These are phyloP conservation scores for Sebastolobus altivelis DNA, from an alignment of 2,797 vertebrate genomes.

Conservation along the genomic window DNA sequence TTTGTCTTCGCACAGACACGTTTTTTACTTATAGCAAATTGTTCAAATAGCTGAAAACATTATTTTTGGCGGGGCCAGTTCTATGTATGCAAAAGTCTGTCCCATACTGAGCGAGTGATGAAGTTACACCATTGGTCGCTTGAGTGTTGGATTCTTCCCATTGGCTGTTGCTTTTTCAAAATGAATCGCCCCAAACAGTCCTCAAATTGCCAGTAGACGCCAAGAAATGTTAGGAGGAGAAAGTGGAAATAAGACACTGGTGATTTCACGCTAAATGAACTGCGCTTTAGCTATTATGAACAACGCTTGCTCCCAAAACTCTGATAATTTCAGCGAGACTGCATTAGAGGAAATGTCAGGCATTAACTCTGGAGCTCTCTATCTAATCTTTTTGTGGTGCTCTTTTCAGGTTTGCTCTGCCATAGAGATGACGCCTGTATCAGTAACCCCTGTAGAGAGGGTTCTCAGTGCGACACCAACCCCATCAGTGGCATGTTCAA, in stretches of 20 bases:
- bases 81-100: neutral
- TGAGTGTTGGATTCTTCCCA: neutral
- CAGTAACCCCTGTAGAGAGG: constrained; percentile 87
- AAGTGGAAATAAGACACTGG: neutral
- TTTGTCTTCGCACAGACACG: neutral
- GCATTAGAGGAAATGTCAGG: neutral
- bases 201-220: neutral
- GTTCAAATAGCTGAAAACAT: neutral
- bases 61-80: neutral
- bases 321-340: neutral
- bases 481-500: constrained; percentile 88
- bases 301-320: neutral
- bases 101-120: neutral
- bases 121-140: neutral
- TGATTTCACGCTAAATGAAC: neutral
- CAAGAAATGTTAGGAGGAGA: neutral
- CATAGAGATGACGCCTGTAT: constrained; percentile 87
- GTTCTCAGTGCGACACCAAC: constrained; percentile 88
- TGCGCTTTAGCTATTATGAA: neutral
- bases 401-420: constrained; percentile 84
- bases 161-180: neutral
- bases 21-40: neutral
- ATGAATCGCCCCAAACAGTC: neutral
- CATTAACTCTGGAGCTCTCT: neutral
- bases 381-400: neutral